phyloP scores from a whole-genome alignment of 2,113 vertebrate genomes.

The Rhinogobius similis region DNA sequence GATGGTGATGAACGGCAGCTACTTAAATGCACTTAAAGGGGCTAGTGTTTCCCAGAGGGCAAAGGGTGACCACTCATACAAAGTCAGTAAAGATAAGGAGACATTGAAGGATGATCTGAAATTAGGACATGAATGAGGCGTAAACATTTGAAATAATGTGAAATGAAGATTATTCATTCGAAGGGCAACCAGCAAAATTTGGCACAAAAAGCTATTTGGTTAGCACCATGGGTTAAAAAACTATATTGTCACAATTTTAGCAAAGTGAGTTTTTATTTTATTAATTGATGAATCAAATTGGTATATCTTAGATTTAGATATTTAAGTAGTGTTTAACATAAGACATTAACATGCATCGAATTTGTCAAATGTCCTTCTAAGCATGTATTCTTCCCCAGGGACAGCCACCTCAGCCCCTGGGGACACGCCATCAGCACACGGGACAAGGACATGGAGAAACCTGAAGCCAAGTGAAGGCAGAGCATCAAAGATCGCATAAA shows the following conservation, averaged over 20 bases:
- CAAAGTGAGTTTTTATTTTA: no score
- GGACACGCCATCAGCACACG: constrained; percentile 16
- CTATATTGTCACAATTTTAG: no score
- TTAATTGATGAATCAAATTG: no score
- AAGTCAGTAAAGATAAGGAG: constrained; percentile 60
- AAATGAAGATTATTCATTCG: no score
- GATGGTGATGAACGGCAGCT: constrained; percentile 3
- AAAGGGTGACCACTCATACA: constrained; percentile 34
- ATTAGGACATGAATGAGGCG: constrained; percentile 48
- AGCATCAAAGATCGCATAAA: constrained; percentile 1
- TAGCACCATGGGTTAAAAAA: no score
- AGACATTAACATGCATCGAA: no score
- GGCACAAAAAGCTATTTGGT: no score
- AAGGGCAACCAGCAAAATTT: constrained; percentile 15
- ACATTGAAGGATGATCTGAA: constrained; percentile 49
- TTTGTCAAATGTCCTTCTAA: not conserved
- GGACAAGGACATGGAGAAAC: not conserved
- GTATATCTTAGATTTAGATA: no score
- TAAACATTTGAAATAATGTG: constrained; percentile 41
- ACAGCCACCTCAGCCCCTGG: not conserved
- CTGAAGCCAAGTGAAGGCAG: constrained; percentile 4
- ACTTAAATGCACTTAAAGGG: not conserved
- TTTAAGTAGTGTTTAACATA: no score
- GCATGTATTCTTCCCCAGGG: constrained; percentile 5
- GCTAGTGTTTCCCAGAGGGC: constrained; percentile 44